These are phyloP conservation scores for Melinaea marsaeus DNA, from an alignment of 2,888 invertebrate species.

Conservation along the genomic window DNA sequence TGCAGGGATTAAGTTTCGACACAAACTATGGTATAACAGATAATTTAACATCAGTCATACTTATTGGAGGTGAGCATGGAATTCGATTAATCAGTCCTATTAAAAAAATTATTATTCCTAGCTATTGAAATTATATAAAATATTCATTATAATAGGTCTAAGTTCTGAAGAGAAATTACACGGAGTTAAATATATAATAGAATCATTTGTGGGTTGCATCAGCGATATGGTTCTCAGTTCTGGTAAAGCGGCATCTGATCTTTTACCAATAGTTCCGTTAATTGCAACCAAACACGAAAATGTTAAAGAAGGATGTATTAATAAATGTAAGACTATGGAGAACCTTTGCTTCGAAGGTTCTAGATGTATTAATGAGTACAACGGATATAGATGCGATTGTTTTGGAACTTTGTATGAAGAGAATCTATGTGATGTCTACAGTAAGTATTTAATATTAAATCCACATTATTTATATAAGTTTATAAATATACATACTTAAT, in stretches of 20 bases:
- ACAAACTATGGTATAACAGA: constrained; percentile 92
- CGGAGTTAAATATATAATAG: constrained; percentile 94
- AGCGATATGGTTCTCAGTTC: constrained; percentile 91
- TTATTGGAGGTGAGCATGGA: constrained; percentile 86
- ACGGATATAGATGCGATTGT: constrained; percentile 93
- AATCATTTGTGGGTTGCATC: constrained; percentile 95
- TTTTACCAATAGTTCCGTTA: constrained; percentile 87
- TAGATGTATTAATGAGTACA: constrained; percentile 94
- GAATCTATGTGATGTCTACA: constrained; percentile 92
- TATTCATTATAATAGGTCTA: constrained; percentile 75
- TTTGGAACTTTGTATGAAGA: constrained; percentile 95
- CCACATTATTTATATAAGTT: too few relatives aligned
- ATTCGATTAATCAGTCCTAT: background rate
- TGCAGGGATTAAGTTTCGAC: constrained; percentile 85
- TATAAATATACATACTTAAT: too few relatives aligned
- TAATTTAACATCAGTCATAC: constrained; percentile 90
- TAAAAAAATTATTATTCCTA: constrained; percentile 10
- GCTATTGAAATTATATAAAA: constrained; percentile 1
- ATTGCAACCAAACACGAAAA: constrained; percentile 93
- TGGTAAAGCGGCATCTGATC: constrained; percentile 90
- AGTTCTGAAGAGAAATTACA: constrained; percentile 93
- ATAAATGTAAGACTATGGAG: constrained; percentile 88
- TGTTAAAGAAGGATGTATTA: constrained; percentile 91
- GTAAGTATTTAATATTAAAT: constrained; percentile 76
- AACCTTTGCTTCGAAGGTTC: constrained; percentile 93